phyloP scores from a whole-genome alignment of 1,140 invertebrate genomes.

The Brachionus rubens region DNA sequence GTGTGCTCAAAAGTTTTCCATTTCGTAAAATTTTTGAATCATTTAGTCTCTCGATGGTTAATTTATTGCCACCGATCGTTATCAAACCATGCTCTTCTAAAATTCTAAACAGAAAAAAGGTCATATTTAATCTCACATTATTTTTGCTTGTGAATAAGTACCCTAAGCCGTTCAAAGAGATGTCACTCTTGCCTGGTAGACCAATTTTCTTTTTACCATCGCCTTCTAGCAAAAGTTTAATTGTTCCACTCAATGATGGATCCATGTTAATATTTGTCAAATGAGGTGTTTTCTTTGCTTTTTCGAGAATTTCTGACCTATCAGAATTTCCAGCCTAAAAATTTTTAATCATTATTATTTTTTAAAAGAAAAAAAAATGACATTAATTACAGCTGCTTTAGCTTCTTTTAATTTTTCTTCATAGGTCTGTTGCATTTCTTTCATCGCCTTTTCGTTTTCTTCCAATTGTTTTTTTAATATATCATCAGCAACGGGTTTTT shows the following conservation, averaged over 20 bases:
- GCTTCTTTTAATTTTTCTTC: conserved; percentile 62
- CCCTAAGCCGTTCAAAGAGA: conserved; percentile 19
- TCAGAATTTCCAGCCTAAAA: conserved; percentile 43
- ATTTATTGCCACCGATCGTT: conserved; percentile 55
- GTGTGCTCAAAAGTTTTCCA: conserved; percentile 59
- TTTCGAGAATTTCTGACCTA: conserved; percentile 57
- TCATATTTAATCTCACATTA: no score
- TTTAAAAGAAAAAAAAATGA: background rate
- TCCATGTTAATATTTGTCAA: conserved; percentile 67
- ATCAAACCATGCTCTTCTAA: conserved; percentile 64
- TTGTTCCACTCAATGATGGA: conserved; percentile 64
- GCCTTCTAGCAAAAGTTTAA: conserved; percentile 64
- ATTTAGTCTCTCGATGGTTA: conserved; percentile 60
- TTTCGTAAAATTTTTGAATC: conserved; percentile 63
- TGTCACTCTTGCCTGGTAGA: background rate
- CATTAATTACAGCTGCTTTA: conserved; percentile 50
- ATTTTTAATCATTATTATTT: background rate
- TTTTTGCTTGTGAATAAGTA: background rate
- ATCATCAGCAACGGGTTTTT: conserved; percentile 57
- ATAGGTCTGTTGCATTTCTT: conserved; percentile 64
- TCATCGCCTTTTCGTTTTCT: conserved; percentile 65
- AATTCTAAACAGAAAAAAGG: conserved; percentile 59
- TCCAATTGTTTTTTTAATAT: conserved; percentile 62
- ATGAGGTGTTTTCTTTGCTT: conserved; percentile 63
- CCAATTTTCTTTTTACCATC: conserved; percentile 47